Evolutionary conservation across 2,888 invertebrate genomes (phyloP).

Genomic region (Pandemis heparana): DNA sequence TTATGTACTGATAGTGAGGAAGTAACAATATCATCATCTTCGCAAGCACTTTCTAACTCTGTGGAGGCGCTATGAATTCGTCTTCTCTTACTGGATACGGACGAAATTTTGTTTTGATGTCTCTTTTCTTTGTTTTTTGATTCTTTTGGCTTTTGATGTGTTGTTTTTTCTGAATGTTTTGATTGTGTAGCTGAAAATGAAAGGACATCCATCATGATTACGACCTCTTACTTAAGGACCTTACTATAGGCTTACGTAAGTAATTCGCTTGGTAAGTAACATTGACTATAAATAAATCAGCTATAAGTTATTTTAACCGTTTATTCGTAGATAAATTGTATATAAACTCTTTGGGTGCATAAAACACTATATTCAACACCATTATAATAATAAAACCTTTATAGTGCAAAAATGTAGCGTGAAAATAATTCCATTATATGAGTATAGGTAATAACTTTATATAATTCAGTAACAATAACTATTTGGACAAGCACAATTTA

Average conservation of each 20-base stretch:
- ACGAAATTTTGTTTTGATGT: not conserved
- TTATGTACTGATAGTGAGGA: not conserved
- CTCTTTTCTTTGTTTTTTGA: not conserved
- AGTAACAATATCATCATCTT: not conserved
- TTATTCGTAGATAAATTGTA: conserved; percentile 4
- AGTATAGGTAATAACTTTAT: not conserved
- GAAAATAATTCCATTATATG: not conserved
- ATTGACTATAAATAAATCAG: not conserved
- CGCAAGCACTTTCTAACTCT: not conserved
- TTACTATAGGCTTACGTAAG: too few species aligned
- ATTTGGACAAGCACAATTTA: not conserved
- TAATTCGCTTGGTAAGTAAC: too few species aligned
- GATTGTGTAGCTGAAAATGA: not conserved
- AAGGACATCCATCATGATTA: not conserved
- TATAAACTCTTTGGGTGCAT: conserved; percentile 4
- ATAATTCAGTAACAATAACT: not conserved
- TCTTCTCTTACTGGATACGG: not conserved
- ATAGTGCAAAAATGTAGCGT: not conserved
- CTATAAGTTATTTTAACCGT: not conserved
- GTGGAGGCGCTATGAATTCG: conserved; percentile 3
- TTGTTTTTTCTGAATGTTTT: not conserved
- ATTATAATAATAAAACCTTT: not conserved
- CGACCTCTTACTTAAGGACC: not conserved
- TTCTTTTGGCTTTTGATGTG: not conserved
- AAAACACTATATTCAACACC: not conserved